Base-by-base conservation (phyloP, 2,888 invertebrate genomes). In the Hirtodrosophila cameraria region DNA sequence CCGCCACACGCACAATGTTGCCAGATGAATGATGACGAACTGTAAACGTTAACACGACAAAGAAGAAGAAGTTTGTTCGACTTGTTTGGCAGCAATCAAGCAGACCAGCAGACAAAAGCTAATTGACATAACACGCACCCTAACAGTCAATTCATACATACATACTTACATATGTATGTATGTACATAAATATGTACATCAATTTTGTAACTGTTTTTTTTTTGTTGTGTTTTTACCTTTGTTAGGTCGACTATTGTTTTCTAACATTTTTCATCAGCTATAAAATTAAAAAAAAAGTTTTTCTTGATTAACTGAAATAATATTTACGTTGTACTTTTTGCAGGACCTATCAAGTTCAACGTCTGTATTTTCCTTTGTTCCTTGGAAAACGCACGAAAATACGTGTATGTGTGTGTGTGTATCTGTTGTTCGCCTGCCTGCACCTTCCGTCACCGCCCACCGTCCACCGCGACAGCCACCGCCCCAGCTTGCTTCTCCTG, bases 361-460 rank as follows among this genome's bases (percentile, higher is more conserved):
- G n/a, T 18, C 12, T 57, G 15, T 23, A 31, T 52, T 57, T 74
- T 64, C 46, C 68, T 74, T 78, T 79, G 81, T 78, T 77, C 61
- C 46, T 43, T 48, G 25, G 9, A 27, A 53, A 53, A 63, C 23
- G 53, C 63, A 62, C 57, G 20, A 59, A 61, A 65, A 67, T 59
- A 54, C 28, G 15, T 4, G 8, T 23, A 7, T 23, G 23, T 23
- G 57, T 58, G 28, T 67, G 79, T 82, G 48, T 80, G 79, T 80
- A 82, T 80, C 73, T 79, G 41, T 62, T 77, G 57, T 67, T 53
- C 25, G 53, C 28, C 61, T 52, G 58, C 45, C 33, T 35, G 18
- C 28, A 15, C 27, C 38, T 6, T 27, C 28, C 35, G 31, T 55
- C 18, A 36, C 36, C 31, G n/a, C 31, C 57, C 38, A 41, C 11